Evolutionary conservation across 2,113 vertebrate genomes (phyloP), one percentile per base, ranked within the genome.

Genomic region (Vulpes ferrilata): DNA sequence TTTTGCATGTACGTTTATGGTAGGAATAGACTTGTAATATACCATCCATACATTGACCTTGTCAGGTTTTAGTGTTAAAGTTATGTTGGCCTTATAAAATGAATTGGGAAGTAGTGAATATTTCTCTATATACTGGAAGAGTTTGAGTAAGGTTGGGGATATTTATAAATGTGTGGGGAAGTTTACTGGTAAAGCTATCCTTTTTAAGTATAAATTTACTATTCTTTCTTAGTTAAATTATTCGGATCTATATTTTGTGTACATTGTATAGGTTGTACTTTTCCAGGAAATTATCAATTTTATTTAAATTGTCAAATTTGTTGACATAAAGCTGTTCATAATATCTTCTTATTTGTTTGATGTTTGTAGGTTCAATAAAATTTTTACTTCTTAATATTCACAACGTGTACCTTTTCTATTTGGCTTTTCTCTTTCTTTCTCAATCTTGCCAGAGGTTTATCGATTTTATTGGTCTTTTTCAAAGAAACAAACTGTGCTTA

Each of bases 201-300:
- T 65, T 64, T 81, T 64, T 19, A 38, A 90, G 25, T 25, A 22
- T 38, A 85, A 48, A 53, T 93, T 76, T 64, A 38, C 5, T 38
- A 55, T 38, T 93, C 25, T 82, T 82, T 92, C 69, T 76, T 93
- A 62, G 22, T 74, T 74, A 32, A 74, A 76, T 85, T 55, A 85
- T 35, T 76, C 57, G 84, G 43, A 76, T 32, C 23, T 23, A n/a
- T 64, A 20, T 62, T 89, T 74, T 78, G 4, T 79, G 19, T 55
- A 67, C 25, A n/a, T 87, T 67, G 17, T 79, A 17, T 67, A 79
- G 51, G 11, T 65, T 67, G 20, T 30, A 48, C n/a, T 87, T 17
- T 85, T 67, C 5, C 48, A 86, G 27, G 12, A 57, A 67, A 16
- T 78, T 87, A 6, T 48, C 17, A n/a, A 86, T 78, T 93, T 79